phyloP scores from a whole-genome alignment of 2,888 invertebrate genomes.

The Chelonus formosanus region DNA sequence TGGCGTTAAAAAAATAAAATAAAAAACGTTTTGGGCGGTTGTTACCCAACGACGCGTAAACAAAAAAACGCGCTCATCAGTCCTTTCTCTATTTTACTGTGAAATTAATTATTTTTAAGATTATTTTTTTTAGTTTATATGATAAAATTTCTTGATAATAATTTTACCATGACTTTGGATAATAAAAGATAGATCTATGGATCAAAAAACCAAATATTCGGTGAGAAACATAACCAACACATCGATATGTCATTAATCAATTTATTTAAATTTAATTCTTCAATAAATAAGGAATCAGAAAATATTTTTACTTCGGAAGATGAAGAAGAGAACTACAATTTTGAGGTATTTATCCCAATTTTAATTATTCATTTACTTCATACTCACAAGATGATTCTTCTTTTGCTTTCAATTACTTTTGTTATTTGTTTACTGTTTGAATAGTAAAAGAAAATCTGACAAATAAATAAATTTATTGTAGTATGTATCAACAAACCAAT shows the following conservation, averaged over 20 bases:
- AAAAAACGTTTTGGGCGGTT: too few relatives aligned
- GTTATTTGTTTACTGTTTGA: too few relatives aligned
- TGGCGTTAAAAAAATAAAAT: too few relatives aligned
- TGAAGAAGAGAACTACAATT: conserved; percentile 70
- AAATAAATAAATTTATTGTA: conserved; percentile 35
- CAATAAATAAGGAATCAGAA: conserved; percentile 47
- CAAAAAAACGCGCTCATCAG: conserved; percentile 16
- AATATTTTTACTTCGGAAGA: conserved; percentile 51
- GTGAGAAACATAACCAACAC: conserved; percentile 36
- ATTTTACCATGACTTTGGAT: conserved; percentile 22
- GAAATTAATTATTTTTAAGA: conserved; percentile 16
- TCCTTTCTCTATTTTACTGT: background rate
- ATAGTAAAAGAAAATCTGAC: too few relatives aligned
- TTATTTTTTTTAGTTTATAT: conserved; percentile 17
- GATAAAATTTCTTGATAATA: conserved; percentile 15
- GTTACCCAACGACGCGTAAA: conserved; percentile 9
- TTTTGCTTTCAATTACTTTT: background rate
- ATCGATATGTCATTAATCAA: conserved; percentile 41
- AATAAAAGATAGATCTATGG: conserved; percentile 15
- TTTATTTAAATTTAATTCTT: conserved; percentile 40
- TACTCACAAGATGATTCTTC: background rate
- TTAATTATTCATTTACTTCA: conserved; percentile 24
- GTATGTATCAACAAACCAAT: conserved; percentile 56
- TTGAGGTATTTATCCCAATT: conserved; percentile 68
- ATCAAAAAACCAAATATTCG: conserved; percentile 22